Evolutionary conservation across 2,888 invertebrate genomes (phyloP).

Genomic region (Pandemis heparana): DNA sequence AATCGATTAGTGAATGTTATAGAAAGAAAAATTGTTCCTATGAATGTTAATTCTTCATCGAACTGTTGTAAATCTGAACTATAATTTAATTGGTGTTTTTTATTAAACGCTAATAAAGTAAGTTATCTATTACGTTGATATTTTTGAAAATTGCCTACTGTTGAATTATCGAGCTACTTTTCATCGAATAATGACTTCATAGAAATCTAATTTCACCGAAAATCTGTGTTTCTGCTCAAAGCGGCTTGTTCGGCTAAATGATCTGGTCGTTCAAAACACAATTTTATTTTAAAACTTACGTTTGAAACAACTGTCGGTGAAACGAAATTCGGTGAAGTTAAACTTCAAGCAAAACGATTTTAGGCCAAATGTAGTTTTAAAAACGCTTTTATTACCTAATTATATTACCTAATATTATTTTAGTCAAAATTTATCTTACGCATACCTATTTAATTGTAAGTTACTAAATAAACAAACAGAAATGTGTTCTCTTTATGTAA

Average conservation of each 20-base stretch:
- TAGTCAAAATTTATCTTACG: neutral
- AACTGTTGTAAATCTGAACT: neutral
- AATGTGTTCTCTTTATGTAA: slow-evolving; percentile 52
- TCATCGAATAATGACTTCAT: neutral
- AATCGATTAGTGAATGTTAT: neutral
- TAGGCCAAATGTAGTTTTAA: neutral
- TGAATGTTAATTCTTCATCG: neutral
- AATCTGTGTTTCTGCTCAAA: neutral
- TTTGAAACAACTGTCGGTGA: neutral
- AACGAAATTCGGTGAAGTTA: neutral
- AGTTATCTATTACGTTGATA: no score
- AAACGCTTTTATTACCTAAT: neutral
- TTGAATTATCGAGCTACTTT: neutral
- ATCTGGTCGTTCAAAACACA: no score
- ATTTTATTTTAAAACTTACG: no score
- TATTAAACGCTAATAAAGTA: no score
- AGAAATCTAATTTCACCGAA: neutral
- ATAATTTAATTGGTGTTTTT: neutral
- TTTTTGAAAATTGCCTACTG: neutral
- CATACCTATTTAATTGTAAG: neutral
- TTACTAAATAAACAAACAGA: slow-evolving; percentile 48
- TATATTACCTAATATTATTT: neutral
- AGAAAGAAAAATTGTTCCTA: neutral
- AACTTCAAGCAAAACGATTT: neutral
- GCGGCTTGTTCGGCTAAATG: no score